Base-by-base conservation (phyloP, 2,888 invertebrate species). In the Zootermopsis nevadensis region DNA sequence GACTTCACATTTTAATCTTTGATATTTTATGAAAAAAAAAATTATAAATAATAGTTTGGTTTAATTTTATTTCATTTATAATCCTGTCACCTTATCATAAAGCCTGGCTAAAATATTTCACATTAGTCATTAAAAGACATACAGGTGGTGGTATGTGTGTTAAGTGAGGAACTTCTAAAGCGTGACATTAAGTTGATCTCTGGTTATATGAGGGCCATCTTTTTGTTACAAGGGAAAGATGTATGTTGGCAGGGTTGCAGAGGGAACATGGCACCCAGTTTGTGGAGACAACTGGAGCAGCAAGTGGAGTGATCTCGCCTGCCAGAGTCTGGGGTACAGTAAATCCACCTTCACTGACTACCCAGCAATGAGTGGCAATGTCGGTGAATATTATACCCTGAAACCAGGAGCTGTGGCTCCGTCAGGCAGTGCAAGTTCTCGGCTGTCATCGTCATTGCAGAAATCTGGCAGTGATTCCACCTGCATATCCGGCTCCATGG, bases 251-350 rank as follows among this genome's bases (percentile, higher is more conserved):
- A 85, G 86, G 55, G 83, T 84, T 24, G 53, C 53, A 67, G 88
- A 89, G 83, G 86, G 87, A 83, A 88, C 88, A 30, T 90, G 90
- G 88, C 87, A 88, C 31, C 89, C 90, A 1, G 89, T 93, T 15
- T 93, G 93, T 86, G 89, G 90, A 30, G 91, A 92, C 80, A 89
- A 89, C 77, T 93, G 93, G 93, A 90, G 90, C 83, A 88, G 89
- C 35, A 89, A 90, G 10, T 90, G 91, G 86, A 92, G 93, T 48
- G 90, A 93, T 86, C 86, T 89, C 66, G 90, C 91, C 33, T 93
- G 93, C 86, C 90, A 90, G 86, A 89, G 88, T 74, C 87, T 93
- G 84, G 93, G 93, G 55, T 93, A 90, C 85, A 88, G 89, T 19
- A 90, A 89, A 15, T 88, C 92, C 0, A 86, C 86, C 24, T 86